Evolutionary conservation across 1,140 invertebrate genomes (phyloP).

Genomic region (Drosophila athabasca): DNA sequence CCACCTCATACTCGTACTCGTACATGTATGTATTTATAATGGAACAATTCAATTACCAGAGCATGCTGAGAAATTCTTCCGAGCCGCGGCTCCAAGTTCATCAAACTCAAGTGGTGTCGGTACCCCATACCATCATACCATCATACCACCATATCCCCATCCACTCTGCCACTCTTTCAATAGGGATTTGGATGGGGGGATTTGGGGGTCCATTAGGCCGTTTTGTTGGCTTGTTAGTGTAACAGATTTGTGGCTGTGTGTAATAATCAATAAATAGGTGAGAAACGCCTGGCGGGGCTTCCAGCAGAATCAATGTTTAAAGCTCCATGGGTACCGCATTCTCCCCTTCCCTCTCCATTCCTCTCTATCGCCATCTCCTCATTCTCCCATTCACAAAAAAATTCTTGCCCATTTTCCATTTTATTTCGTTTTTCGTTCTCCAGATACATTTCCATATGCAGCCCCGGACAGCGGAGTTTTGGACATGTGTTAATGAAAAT

Average conservation of each 20-base stretch:
- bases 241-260: slow-evolving; percentile 62
- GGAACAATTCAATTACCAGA: slow-evolving; percentile 76
- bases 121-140: not conserved
- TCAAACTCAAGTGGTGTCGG: slow-evolving; percentile 58
- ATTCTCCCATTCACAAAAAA: slow-evolving; percentile 58
- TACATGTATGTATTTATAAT: slow-evolving; percentile 52
- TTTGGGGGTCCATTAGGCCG: slow-evolving; percentile 22
- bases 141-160: no score
- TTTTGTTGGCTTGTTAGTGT: slow-evolving; percentile 71
- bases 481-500: slow-evolving; percentile 81
- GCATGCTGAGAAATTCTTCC: slow-evolving; percentile 54
- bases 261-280: slow-evolving; percentile 72
- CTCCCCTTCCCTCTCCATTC: not conserved
- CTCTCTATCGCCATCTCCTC: slow-evolving; percentile 4
- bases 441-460: slow-evolving; percentile 66
- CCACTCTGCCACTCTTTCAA: not conserved
- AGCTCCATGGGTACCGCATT: slow-evolving; percentile 27
- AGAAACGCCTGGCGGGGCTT: slow-evolving; percentile 49
- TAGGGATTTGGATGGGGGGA: not conserved
- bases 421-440: slow-evolving; percentile 36
- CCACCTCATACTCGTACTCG: slow-evolving; percentile 18
- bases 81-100: slow-evolving; percentile 52
- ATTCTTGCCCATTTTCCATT: slow-evolving; percentile 47
- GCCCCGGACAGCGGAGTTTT: slow-evolving; percentile 4
- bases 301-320: slow-evolving; percentile 19